These are phyloP conservation scores for Drosophila nigricruria DNA, from an alignment of 2,888 invertebrate genomes.

Conservation along the genomic window DNA sequence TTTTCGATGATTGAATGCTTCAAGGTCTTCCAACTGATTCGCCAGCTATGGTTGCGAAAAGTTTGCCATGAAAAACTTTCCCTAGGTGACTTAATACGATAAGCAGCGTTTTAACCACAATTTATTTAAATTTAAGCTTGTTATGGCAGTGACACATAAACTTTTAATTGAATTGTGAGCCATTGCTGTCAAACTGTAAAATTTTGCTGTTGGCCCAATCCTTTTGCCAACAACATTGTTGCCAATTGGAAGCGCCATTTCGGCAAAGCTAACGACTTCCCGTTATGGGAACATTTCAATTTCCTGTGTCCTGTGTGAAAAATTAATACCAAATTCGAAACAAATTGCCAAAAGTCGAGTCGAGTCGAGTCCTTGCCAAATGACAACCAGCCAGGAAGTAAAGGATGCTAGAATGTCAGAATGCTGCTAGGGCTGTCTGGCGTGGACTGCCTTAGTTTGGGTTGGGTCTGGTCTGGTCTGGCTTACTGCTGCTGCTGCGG, in stretches of 20 bases:
- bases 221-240: constrained; percentile 21
- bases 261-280: constrained; percentile 68
- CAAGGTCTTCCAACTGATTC: constrained; percentile 21
- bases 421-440: constrained; percentile 33
- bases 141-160: constrained; percentile 51
- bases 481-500: constrained; percentile 14
- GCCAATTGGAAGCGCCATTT: constrained; percentile 24
- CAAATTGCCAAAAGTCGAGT: constrained; percentile 68
- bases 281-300: constrained; percentile 80
- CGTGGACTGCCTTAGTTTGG: neutral
- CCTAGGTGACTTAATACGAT: constrained; percentile 54
- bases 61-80: constrained; percentile 30
- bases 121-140: constrained; percentile 44
- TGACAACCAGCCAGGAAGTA: constrained; percentile 71
- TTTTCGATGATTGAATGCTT: constrained; percentile 30
- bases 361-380: constrained; percentile 22
- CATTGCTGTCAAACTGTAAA: constrained; percentile 35
- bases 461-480: neutral
- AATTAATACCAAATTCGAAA: constrained; percentile 77
- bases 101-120: constrained; percentile 61
- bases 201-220: constrained; percentile 10
- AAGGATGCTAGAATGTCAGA: constrained; percentile 58
- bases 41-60: constrained; percentile 14
- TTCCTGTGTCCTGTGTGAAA: constrained; percentile 75
- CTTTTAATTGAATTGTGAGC: constrained; percentile 73